Evolutionary conservation across 2,888 invertebrate genomes (phyloP), one percentile per base, ranked within the genome.

Genomic region (Netelia virgata): DNA sequence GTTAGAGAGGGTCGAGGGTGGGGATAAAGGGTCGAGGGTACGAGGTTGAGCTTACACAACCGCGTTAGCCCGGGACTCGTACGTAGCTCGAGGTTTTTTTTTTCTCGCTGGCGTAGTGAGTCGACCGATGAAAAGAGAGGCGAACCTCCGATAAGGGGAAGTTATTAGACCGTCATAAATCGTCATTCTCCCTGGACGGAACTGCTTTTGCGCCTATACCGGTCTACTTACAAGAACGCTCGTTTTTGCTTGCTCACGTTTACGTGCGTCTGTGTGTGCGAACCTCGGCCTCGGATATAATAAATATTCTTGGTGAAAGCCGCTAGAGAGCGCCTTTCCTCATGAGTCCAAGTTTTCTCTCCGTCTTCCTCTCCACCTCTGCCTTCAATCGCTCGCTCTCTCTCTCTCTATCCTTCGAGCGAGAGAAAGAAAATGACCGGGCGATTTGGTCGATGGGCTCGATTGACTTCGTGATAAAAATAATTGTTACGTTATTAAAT

Each of bases 91-190:
- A 76, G 69, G 57, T 79, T 77, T 74, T 50, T 23, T 23, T 28
- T 28, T 28, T 28, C 28, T 28, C 28, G 5, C 70, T 63, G 64
- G 41, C 41, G 64, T 73, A 68, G 16, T 64, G 53, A 76, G 69
- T 77, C 69, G 47, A 80, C 70, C 74, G 70, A 55, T 79, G 81
- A 75, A 84, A 83, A 75, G 80, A 81, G 82, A 78, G 73, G 80
- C 82, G 41, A 82, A 57, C 47, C 83, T 79, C 75, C 81, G 86
- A 87, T 87, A 86, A 83, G 83, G 82, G 86, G 83, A 87, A 86
- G 87, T 87, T 87, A 86, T 87, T 86, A 85, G 87, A 86, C 85
- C 79, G 86, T 83, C 83, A 87, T 86, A 85, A 87, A 86, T 87
- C 85, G 86, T 87, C 79, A 85, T 87, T 85, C 86, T 82, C 59